These are phyloP conservation scores for Apocheima hispidaria DNA, from an alignment of 2,888 invertebrate genomes.

Conservation along the genomic window DNA sequence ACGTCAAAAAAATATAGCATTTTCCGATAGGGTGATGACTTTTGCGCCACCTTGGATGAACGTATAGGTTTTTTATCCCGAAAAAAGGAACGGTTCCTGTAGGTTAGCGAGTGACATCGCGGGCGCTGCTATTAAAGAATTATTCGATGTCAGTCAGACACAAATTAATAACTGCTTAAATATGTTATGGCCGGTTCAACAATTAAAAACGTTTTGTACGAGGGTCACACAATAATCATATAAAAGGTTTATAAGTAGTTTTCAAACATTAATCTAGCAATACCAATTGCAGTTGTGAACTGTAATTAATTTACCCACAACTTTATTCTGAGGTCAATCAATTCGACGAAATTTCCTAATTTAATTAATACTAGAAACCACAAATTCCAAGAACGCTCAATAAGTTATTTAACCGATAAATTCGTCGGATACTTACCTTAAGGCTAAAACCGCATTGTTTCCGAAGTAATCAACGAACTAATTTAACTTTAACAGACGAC, in stretches of 20 bases:
- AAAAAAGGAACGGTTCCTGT: no score
- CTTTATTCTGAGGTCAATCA: constrained; percentile 32
- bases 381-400: constrained; percentile 54
- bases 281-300: constrained; percentile 39
- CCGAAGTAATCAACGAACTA: constrained; percentile 46
- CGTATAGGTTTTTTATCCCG: no score
- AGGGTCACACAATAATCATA: not conserved
- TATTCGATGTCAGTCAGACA: no score
- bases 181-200: no score
- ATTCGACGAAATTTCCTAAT: constrained; percentile 40
- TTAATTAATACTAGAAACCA: constrained; percentile 53
- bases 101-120: no score
- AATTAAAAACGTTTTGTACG: not conserved
- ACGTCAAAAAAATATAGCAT: no score
- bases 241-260: not conserved
- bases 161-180: no score
- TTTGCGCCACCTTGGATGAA: no score
- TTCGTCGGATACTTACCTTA: constrained; percentile 53
- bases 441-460: constrained; percentile 46
- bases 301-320: constrained; percentile 39
- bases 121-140: no score
- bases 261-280: constrained; percentile 35
- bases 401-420: constrained; percentile 58
- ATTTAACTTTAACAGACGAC: constrained; percentile 43
- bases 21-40: no score